phyloP scores from a whole-genome alignment of 2,888 invertebrate genomes.

The Drosophila neotestacea region DNA sequence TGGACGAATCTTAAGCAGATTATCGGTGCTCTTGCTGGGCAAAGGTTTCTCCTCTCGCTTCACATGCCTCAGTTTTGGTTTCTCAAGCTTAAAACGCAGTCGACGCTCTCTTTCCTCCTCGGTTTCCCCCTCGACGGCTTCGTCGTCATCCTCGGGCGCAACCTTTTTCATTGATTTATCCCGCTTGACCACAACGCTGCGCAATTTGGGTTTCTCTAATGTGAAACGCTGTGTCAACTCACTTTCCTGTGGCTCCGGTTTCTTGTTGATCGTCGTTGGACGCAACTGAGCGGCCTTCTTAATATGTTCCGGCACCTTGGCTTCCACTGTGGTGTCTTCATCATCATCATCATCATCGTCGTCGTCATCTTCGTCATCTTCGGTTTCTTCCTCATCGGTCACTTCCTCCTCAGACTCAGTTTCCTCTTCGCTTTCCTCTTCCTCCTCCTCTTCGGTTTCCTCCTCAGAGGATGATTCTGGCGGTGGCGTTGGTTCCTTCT shows the following conservation, averaged over 20 bases:
- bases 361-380: conserved; percentile 72
- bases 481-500: conserved; percentile 83
- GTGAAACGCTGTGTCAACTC: conserved; percentile 84
- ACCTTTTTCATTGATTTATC: conserved; percentile 84
- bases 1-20: conserved; percentile 83
- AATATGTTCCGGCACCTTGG: conserved; percentile 71
- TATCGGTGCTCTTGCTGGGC: conserved; percentile 83
- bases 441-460: conserved; percentile 62
- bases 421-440: conserved; percentile 71
- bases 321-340: conserved; percentile 65
- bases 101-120: conserved; percentile 83
- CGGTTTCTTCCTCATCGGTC: conserved; percentile 64
- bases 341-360: conserved; percentile 63
- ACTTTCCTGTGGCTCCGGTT: conserved; percentile 76
- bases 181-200: conserved; percentile 83
- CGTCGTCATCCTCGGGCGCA: conserved; percentile 81
- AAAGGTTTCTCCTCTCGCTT: conserved; percentile 84
- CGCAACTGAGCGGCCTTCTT: conserved; percentile 68
- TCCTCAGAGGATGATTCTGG: conserved; percentile 72
- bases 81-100: conserved; percentile 83
- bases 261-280: conserved; percentile 77
- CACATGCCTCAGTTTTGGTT: conserved; percentile 83
- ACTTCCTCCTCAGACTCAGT: conserved; percentile 68
- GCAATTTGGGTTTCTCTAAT: conserved; percentile 84
- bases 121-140: conserved; percentile 81